Conservation (phyloP, 1,140 invertebrate species). For the Caerostris darwini region DNA sequence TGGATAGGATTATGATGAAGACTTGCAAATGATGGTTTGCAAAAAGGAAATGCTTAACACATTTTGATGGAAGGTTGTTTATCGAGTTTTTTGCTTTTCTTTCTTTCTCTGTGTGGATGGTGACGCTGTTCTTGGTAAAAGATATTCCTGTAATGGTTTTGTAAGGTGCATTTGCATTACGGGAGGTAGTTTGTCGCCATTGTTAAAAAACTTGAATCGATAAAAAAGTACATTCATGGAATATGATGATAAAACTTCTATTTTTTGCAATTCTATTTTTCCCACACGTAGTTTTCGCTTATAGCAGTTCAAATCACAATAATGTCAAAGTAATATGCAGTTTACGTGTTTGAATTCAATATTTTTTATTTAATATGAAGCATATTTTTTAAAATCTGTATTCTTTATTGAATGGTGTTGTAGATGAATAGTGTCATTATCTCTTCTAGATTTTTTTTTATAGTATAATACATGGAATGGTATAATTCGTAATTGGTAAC, state of each 20-base stretch:
- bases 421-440: no score
- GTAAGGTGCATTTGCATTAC: neutral
- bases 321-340: no score
- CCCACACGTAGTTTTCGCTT: neutral
- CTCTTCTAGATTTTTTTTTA: no score
- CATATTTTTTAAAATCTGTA: no score
- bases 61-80: neutral
- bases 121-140: neutral
- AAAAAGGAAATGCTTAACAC: neutral
- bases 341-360: no score
- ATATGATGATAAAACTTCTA: neutral
- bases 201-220: neutral
- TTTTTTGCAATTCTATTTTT: neutral
- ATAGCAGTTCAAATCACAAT: no score
- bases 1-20: neutral
- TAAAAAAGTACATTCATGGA: neutral
- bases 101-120: neutral
- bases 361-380: no score
- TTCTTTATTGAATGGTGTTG: no score
- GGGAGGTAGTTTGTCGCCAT: neutral
- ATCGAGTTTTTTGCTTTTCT: neutral
- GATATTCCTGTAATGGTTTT: neutral
- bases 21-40: neutral
- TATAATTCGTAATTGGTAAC: no score
- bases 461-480: no score